These are phyloP conservation scores for Cavia porcellus DNA, from an alignment of 2,113 vertebrate genomes.

Conservation along the genomic window DNA sequence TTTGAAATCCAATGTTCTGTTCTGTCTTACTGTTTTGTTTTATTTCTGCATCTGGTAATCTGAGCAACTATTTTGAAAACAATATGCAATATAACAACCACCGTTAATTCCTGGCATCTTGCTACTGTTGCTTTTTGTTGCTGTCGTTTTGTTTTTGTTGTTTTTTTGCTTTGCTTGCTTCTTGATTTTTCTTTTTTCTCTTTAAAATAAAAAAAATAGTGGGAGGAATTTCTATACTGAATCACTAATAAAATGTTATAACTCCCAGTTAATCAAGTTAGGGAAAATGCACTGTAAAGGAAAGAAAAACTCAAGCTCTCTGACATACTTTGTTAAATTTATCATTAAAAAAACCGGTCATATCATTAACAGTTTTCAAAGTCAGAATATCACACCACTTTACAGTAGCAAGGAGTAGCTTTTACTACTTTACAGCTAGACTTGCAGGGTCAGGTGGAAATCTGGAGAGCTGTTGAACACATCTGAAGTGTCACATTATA, in stretches of 20 bases:
- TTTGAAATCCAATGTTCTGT: too few relatives aligned
- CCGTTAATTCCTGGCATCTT: too few relatives aligned
- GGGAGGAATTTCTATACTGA: slow-evolving; percentile 19
- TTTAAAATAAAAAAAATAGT: background rate
- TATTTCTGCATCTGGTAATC: too few relatives aligned
- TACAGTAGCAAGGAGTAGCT: slow-evolving; percentile 13
- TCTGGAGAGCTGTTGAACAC: background rate
- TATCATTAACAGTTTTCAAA: background rate
- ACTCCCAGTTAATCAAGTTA: slow-evolving; percentile 17
- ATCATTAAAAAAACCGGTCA: background rate
- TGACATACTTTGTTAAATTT: slow-evolving; percentile 40
- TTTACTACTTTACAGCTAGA: background rate
- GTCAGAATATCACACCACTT: slow-evolving; percentile 19
- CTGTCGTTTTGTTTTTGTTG: too few relatives aligned
- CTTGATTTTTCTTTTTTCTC: too few relatives aligned
- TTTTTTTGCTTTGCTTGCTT: too few relatives aligned
- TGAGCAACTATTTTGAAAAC: too few relatives aligned
- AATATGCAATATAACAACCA: too few relatives aligned
- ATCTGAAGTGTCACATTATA: background rate
- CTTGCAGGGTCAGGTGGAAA: background rate
- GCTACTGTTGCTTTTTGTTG: too few relatives aligned
- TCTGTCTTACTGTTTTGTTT: too few relatives aligned
- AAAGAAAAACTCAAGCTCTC: background rate
- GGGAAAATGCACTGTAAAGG: background rate
- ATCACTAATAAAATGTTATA: slow-evolving; percentile 5